Evolutionary conservation across 1,140 invertebrate species (phyloP).

Genomic region (Colletes gigas): DNA sequence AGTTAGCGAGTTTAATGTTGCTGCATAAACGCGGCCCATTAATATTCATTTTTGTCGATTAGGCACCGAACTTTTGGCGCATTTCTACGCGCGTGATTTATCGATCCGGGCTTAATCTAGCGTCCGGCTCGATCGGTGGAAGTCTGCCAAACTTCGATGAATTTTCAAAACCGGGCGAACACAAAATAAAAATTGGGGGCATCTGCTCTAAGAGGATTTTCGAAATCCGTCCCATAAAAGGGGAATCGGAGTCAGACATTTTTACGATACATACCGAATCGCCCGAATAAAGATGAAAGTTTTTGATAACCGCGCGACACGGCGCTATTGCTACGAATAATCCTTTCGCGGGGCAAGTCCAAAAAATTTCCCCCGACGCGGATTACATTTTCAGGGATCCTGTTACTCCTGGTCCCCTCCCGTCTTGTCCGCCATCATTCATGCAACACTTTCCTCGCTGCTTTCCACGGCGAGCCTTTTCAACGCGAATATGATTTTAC

Average conservation of each 20-base stretch:
- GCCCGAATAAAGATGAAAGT: conserved; percentile 21
- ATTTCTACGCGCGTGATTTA: neutral
- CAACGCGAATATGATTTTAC: neutral
- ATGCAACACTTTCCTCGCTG: neutral
- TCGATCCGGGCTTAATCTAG: conserved; percentile 8
- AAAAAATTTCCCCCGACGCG: neutral
- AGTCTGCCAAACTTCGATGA: conserved; percentile 12
- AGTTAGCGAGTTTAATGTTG: neutral
- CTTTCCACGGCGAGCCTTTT: neutral
- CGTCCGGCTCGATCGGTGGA: conserved; percentile 17
- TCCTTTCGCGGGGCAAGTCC: neutral
- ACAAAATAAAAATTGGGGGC: neutral
- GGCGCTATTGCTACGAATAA: conserved; percentile 7
- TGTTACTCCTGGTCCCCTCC: neutral
- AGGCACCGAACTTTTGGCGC: neutral
- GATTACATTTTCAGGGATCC: conserved; percentile 7
- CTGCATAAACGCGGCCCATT: neutral
- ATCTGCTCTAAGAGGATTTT: conserved; percentile 26
- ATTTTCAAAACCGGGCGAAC: conserved; percentile 10
- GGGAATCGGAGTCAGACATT: conserved; percentile 14
- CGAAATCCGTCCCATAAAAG: conserved; percentile 5
- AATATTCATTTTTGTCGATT: conserved; percentile 7
- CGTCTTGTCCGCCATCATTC: neutral
- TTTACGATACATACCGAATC: conserved; percentile 11
- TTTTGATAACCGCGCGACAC: conserved; percentile 4